Base-by-base conservation (phyloP, 2,888 invertebrate genomes). In the Dastarcus helophoroides region DNA sequence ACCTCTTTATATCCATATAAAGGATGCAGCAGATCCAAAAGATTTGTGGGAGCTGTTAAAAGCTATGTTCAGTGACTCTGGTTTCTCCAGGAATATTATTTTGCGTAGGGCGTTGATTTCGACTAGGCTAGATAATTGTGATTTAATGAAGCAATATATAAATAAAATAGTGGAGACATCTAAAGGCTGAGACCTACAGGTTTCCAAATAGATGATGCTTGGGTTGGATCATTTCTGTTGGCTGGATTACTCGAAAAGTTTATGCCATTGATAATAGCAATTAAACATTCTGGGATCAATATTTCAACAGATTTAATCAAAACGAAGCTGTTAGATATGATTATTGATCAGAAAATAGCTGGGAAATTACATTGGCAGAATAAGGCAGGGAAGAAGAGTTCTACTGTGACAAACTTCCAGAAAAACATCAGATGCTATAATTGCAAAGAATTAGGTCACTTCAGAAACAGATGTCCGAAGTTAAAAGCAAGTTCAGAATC, bases 101-200 rank as follows among this genome's bases (percentile, higher is more conserved):
- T n/a, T n/a, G n/a, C n/a, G n/a, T n/a, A n/a, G n/a, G n/a, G n/a
- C n/a, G n/a, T n/a, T n/a, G n/a, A n/a, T n/a, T n/a, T n/a, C n/a
- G n/a, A n/a, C n/a, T n/a, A n/a, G n/a, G n/a, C n/a, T n/a, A n/a
- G n/a, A n/a, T n/a, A n/a, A n/a, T n/a, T n/a, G n/a, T n/a, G n/a
- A n/a, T n/a, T n/a, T n/a, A n/a, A n/a, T n/a, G n/a, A n/a, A 32
- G 16, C 12, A 14, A 4, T 48, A 48, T 30, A 39, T 47, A 7
- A 48, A 35, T 28, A 41, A 47, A 32, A 25, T 49, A 8, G 32
- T 45, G 8, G 39, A 41, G 29, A 46, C 41, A 3, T 24, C 38
- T 6, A 41, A 44, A 22, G 42, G 38, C 27, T 32, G 44, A 14
- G 24, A 34, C 6, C 40, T 22, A 43, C 35, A 9, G 45, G 42